phyloP scores from a whole-genome alignment of 2,113 vertebrate genomes.

The Pteronura brasiliensis region DNA sequence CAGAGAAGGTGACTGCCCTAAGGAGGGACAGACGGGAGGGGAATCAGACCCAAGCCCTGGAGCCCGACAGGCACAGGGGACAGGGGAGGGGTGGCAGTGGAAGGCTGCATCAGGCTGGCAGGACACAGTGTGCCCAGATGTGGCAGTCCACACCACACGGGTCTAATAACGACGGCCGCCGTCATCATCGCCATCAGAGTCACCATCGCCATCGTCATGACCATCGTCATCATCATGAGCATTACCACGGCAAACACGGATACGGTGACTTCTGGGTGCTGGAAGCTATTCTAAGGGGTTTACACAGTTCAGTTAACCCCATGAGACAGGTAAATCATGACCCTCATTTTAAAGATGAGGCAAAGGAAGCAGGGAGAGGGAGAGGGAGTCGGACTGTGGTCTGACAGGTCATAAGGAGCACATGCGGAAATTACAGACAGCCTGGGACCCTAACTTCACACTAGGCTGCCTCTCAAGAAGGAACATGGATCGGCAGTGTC shows the following conservation, averaged over 20 bases:
- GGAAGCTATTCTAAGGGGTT: background rate
- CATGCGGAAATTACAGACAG: background rate
- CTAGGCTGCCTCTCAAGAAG: background rate
- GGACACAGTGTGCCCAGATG: background rate
- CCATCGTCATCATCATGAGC: rapidly evolving
- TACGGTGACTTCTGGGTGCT: rapidly evolving
- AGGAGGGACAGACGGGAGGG: background rate
- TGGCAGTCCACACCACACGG: background rate
- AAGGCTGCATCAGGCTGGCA: background rate
- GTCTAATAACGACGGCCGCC: background rate
- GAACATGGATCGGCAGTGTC: background rate
- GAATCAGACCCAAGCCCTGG: background rate
- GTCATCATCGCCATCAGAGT: rapidly evolving
- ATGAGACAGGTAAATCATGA: background rate
- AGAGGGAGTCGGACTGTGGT: background rate
- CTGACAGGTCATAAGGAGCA: background rate
- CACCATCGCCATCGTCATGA: rapidly evolving
- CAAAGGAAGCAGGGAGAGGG: background rate
- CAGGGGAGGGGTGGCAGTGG: too few relatives aligned
- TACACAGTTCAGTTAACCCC: background rate
- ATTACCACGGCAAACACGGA: background rate
- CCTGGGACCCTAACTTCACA: background rate
- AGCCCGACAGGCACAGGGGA: background rate
- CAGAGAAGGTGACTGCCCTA: background rate
- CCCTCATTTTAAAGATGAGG: background rate